Base-by-base conservation (phyloP, 2,797 vertebrate genomes). In the Gymnopithys bicolor region DNA sequence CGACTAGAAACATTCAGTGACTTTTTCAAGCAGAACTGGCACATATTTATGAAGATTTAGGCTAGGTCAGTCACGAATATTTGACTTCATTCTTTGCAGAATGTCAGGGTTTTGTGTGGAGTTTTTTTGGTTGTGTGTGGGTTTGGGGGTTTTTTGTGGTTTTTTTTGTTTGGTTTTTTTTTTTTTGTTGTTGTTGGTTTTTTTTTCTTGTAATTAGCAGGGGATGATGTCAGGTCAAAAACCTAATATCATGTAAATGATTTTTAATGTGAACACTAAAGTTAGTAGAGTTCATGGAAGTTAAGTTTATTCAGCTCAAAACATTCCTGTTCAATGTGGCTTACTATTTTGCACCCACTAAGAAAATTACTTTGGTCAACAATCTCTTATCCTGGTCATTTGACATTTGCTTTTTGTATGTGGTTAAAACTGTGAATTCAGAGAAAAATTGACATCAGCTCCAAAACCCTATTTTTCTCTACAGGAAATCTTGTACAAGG, bases 381-480 rank as follows among this genome's bases (percentile, higher is more conserved):
- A 71, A 70, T 75, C 48, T 95, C 86, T 94, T 94, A 88, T 89
- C 55, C 89, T 80, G 27, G 43, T 70, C 78, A 19, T 79, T 94
- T 90, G 86, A 95, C 49, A 82, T 79, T 87, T 89, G 27, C 11
- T 87, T 90, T 92, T 89, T 74, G 9, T 67, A 21, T 35, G 32
- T 46, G 19, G 71, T 59, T 94, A 91, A 89, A 93, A 59, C 28
- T 75, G 32, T 85, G 51, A 89, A 87, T 63, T 74, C 32, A 35
- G 67, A 75, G 37, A 80, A 84, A 43, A 84, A 74, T 30, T 83
- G 86, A 90, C 90, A 95, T 93, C n/a, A 35, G 58, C 55, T 84
- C 81, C 55, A 67, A 94, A 95, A 12, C 33, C 25, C 43, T 92
- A 15, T 63, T 93, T 94, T 93, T 96, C 87, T 91, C 92, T 55